Conservation (phyloP, 2,888 invertebrate genomes). For the Cosmia pyralina region DNA sequence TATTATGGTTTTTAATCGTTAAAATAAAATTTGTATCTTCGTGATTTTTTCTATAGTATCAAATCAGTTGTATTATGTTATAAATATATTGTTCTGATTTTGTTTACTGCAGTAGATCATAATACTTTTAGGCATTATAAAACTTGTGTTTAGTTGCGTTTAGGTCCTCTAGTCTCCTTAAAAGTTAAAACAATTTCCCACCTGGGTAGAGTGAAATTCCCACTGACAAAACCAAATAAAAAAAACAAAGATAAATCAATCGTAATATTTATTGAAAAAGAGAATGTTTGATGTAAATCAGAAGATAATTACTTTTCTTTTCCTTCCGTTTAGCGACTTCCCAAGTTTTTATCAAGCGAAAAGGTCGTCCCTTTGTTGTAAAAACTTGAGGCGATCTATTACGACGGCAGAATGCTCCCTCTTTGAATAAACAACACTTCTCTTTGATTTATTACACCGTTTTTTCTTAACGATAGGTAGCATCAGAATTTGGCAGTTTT, state of each 20-base stretch:
- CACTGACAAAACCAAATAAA: not conserved
- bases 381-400: constrained; percentile 59
- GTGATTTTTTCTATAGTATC: too few relatives aligned
- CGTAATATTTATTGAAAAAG: constrained; percentile 49
- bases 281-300: constrained; percentile 54
- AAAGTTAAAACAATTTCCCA: not conserved
- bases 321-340: constrained; percentile 54
- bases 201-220: not conserved
- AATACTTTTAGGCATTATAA: too few relatives aligned
- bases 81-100: too few relatives aligned
- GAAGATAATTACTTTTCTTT: constrained; percentile 66
- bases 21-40: too few relatives aligned
- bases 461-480: constrained; percentile 46
- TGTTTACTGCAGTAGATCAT: too few relatives aligned
- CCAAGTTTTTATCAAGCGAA: constrained; percentile 66
- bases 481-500: constrained; percentile 30
- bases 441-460: constrained; percentile 58
- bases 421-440: constrained; percentile 63
- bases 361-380: constrained; percentile 62
- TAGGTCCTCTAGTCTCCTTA: too few relatives aligned
- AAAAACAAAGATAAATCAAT: constrained; percentile 42
- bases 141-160: too few relatives aligned
- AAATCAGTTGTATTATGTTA: too few relatives aligned
- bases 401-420: constrained; percentile 46
- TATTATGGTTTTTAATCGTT: too few relatives aligned